These are phyloP conservation scores for Falcunculus frontatus DNA, from an alignment of 2,113 vertebrate species.

Conservation along the genomic window DNA sequence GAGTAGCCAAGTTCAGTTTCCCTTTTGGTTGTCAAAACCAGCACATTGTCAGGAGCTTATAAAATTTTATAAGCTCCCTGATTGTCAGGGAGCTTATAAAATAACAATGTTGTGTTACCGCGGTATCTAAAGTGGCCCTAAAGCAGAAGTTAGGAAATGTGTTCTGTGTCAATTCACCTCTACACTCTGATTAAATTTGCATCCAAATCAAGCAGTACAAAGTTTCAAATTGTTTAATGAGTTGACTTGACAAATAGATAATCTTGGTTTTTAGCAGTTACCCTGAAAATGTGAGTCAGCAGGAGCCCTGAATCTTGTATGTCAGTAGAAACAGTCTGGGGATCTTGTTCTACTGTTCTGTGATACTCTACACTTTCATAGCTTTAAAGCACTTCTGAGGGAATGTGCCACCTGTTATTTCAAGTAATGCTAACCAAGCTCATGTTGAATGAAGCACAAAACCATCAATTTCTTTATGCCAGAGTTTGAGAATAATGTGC, in stretches of 20 bases:
- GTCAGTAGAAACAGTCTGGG: neutral
- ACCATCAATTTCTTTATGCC: neutral
- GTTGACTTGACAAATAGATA: neutral
- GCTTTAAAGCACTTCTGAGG: neutral
- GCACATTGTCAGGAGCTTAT: no score
- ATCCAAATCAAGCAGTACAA: constrained; percentile 17
- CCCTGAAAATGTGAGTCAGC: neutral
- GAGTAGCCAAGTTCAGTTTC: neutral
- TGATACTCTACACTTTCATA: neutral
- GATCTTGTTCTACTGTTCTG: neutral
- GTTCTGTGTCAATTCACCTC: neutral
- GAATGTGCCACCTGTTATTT: neutral
- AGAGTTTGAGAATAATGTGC: neutral
- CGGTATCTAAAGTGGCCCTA: neutral
- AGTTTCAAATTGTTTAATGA: constrained; percentile 35
- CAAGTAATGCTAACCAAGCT: neutral
- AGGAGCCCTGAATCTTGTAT: neutral
- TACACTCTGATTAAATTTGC: constrained; percentile 17
- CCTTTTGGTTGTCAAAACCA: neutral
- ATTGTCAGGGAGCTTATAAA: neutral
- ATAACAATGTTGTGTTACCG: neutral
- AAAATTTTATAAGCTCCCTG: no score
- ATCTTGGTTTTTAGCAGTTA: neutral
- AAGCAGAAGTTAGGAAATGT: neutral
- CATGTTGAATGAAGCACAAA: neutral